Conservation (phyloP, 2,888 invertebrate species). For the Troilus luridus region DNA sequence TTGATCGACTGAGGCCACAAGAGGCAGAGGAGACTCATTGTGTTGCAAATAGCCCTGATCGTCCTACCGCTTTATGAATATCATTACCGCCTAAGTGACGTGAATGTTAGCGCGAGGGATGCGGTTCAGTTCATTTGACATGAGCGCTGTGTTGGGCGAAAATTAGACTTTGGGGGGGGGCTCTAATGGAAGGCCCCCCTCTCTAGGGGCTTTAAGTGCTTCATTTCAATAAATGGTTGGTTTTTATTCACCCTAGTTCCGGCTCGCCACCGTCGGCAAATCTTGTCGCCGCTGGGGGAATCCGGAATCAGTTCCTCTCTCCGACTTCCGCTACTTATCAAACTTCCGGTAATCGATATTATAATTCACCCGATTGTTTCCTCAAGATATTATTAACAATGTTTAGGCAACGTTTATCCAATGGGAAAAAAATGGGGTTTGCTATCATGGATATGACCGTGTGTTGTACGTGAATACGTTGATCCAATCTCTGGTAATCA, state of each 20-base stretch:
- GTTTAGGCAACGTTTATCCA: too few relatives aligned
- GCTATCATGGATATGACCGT: too few relatives aligned
- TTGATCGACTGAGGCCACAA: constrained; percentile 22
- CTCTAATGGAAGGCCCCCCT: neutral
- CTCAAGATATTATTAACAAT: neutral
- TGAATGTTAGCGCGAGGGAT: constrained; percentile 31
- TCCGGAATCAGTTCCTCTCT: constrained; percentile 11
- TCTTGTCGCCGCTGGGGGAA: constrained; percentile 3
- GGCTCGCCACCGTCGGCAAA: constrained; percentile 20
- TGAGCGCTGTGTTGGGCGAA: constrained; percentile 34
- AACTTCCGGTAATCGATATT: neutral
- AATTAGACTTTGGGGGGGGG: neutral
- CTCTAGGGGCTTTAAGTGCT: constrained; percentile 29
- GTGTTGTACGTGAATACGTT: too few relatives aligned
- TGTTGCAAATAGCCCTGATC: constrained; percentile 54
- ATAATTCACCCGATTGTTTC: neutral
- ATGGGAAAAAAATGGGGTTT: too few relatives aligned
- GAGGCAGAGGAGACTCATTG: constrained; percentile 30
- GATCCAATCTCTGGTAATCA: too few relatives aligned
- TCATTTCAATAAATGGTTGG: constrained; percentile 58
- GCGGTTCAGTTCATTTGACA: constrained; percentile 57
- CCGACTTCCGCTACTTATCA: neutral
- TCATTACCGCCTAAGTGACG: constrained; percentile 49
- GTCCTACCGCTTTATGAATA: constrained; percentile 53
- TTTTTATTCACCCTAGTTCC: constrained; percentile 52